These are phyloP conservation scores for Panzeria rudis DNA, from an alignment of 2,888 invertebrate species.

Conservation along the genomic window DNA sequence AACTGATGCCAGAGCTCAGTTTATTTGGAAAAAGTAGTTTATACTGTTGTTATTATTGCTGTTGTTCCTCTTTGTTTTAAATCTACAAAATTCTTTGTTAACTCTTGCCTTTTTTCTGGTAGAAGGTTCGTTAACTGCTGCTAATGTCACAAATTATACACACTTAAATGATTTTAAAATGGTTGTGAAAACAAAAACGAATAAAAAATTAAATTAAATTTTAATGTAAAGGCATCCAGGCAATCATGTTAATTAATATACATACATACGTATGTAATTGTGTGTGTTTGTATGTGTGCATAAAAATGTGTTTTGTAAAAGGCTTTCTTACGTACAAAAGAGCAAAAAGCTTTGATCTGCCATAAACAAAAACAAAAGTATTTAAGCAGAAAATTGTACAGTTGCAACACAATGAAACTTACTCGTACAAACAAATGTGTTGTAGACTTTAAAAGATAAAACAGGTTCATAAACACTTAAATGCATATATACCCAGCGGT, in stretches of 20 bases:
- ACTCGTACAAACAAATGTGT: background rate
- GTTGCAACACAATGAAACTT: constrained; percentile 13
- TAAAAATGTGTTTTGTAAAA: constrained; percentile 7
- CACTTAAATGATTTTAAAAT: constrained; percentile 65
- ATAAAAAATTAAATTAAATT: constrained; percentile 52
- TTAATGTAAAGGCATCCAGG: constrained; percentile 25
- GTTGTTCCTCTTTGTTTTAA: constrained; percentile 4
- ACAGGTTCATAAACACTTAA: background rate
- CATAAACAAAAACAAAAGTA: constrained; percentile 48
- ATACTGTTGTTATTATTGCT: background rate
- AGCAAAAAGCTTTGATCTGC: constrained; percentile 51
- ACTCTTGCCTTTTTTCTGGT: background rate
- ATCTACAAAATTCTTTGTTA: constrained; percentile 37
- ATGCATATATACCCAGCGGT: too few species aligned
- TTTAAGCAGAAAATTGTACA: constrained; percentile 38
- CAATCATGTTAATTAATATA: constrained; percentile 6
- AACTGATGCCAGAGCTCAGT: constrained; percentile 1
- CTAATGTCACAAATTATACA: constrained; percentile 67
- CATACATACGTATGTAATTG: background rate
- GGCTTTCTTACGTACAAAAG: constrained; percentile 1
- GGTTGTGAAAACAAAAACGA: constrained; percentile 46
- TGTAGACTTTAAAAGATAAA: background rate
- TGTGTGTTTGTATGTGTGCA: background rate
- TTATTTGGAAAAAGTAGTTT: background rate
- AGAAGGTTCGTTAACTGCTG: constrained; percentile 49